Evolutionary conservation across 2,113 vertebrate genomes (phyloP), one percentile per base, ranked within the genome.

Genomic region (Pollachius pollachius): DNA sequence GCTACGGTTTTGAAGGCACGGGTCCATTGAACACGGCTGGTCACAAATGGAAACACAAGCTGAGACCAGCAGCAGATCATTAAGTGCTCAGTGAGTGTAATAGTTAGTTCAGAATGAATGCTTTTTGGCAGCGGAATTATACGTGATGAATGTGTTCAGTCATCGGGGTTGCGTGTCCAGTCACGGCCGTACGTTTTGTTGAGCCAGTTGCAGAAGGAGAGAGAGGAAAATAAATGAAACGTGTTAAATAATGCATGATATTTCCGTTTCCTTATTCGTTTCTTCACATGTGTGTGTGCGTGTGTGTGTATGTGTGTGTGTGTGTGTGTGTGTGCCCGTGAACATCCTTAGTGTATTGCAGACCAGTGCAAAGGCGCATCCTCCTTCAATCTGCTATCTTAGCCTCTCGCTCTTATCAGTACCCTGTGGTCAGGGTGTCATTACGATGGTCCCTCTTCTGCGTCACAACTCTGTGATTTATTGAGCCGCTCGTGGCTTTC

Each of bases 401-500:
- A 30, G 30, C 41, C 4, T 13, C 41, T 13, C 41, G 8, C 41
- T 13, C 41, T 13, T 13, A 9, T 13, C 41, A 48, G 41, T 7
- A 7, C 41, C 41, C 41, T 48, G 41, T 48, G 41, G 41, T 48
- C 27, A 64, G 17, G 56, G 4, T 63, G 69, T 79, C 69, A 69
- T 64, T 67, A 66, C 23, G 1, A 48, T 30, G 77, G 60, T 71
- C 30, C 70, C 57, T 66, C 68, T 34, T 68, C 37, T 0, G 21
- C 15, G 67, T 17, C n/a, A 41, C 21, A 18, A 25, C 56, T 77
- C 61, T 68, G 70, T 65, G 78, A 83, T 84, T 80, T 84, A 65
- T 73, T 72, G 72, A 87, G 11, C 75, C 16, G 65, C 0, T 59
- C 65, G 52, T 62, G 60, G 68, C 62, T 62, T 16, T 30, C 8